Percentiles rank a stretch among this genome's conserved stretches.
Conservation (phyloP, 2,888 invertebrate genomes). For the Horisme vitalbata region DNA sequence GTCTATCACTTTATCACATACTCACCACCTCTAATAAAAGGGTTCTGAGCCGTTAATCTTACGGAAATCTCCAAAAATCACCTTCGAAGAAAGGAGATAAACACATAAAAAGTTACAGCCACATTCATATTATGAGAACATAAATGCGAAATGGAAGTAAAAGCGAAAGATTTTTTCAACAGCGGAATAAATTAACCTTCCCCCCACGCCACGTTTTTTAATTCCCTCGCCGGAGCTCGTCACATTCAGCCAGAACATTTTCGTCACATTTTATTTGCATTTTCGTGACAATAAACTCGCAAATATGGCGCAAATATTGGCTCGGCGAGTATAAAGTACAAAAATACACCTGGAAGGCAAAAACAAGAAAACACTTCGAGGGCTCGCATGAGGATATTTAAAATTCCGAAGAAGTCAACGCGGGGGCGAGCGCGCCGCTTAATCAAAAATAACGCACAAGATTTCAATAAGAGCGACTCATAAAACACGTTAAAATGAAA, state of each 20-base stretch:
- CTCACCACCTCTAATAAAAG: slow-evolving; percentile 14
- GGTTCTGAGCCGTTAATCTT: slow-evolving; percentile 17
- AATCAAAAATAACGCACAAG: slow-evolving; percentile 71
- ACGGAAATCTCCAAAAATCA: slow-evolving; percentile 15
- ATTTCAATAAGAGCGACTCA: slow-evolving; percentile 70
- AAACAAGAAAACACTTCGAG: slow-evolving; percentile 42
- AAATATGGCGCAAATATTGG: slow-evolving; percentile 34
- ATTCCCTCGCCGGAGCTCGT: slow-evolving; percentile 29
- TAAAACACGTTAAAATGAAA: slow-evolving; percentile 73
- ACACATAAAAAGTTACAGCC: slow-evolving; percentile 24
- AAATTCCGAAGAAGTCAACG: slow-evolving; percentile 47
- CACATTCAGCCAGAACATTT: slow-evolving; percentile 29
- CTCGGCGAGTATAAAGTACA: slow-evolving; percentile 24
- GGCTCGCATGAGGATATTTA: slow-evolving; percentile 50
- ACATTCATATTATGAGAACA: slow-evolving; percentile 19
- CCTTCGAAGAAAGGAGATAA: slow-evolving; percentile 23
- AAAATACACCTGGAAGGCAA: slow-evolving; percentile 34
- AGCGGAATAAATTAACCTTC: slow-evolving; percentile 30
- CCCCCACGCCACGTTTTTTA: slow-evolving; percentile 29
- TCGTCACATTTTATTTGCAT: slow-evolving; percentile 36
- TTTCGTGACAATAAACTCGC: slow-evolving; percentile 36
- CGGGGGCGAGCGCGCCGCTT: slow-evolving; percentile 44
- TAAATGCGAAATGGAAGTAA: slow-evolving; percentile 26
- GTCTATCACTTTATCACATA: slow-evolving; percentile 19
- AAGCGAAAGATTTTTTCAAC: slow-evolving; percentile 31